phyloP scores from a whole-genome alignment of 1,140 invertebrate species.

The Odontomachus brunneus region DNA sequence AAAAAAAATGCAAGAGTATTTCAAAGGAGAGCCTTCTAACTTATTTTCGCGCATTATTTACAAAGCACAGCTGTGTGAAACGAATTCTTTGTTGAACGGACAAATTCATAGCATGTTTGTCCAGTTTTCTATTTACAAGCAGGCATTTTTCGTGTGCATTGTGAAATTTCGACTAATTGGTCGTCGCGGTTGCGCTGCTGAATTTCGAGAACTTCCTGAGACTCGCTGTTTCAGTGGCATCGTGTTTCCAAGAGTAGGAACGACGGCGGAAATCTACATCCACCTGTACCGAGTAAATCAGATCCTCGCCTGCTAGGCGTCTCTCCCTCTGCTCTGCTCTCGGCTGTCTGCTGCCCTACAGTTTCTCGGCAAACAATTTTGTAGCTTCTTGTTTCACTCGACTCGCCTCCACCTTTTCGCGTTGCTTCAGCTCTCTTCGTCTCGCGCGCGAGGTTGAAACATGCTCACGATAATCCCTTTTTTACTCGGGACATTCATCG shows the following conservation, averaged over 20 bases:
- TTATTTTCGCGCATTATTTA: not conserved
- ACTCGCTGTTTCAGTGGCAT: slow-evolving; percentile 3
- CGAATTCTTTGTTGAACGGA: not conserved
- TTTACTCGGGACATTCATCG: slow-evolving; percentile 35
- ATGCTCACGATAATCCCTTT: slow-evolving; percentile 45
- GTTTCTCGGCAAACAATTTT: slow-evolving; percentile 50
- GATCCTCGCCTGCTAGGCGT: slow-evolving; percentile 47
- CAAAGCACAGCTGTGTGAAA: not conserved
- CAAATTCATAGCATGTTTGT: not conserved
- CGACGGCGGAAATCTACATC: slow-evolving; percentile 50
- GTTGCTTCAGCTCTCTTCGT: slow-evolving; percentile 25
- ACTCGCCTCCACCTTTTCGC: not conserved
- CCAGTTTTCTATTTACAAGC: not conserved
- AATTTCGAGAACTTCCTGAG: slow-evolving; percentile 43
- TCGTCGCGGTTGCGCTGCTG: not conserved
- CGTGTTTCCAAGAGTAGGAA: slow-evolving; percentile 26
- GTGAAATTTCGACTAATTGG: slow-evolving; percentile 30
- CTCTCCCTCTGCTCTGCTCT: not conserved
- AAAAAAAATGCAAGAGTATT: not conserved
- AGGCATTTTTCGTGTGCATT: not conserved
- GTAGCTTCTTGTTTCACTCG: slow-evolving; percentile 39
- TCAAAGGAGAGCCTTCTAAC: too few species aligned
- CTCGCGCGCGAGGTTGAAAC: slow-evolving; percentile 38
- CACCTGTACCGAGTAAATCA: slow-evolving; percentile 59
- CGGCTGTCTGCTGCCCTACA: not conserved